These are phyloP conservation scores for Herpetotheres cachinnans DNA, from an alignment of 2,113 vertebrate genomes.

Conservation along the genomic window DNA sequence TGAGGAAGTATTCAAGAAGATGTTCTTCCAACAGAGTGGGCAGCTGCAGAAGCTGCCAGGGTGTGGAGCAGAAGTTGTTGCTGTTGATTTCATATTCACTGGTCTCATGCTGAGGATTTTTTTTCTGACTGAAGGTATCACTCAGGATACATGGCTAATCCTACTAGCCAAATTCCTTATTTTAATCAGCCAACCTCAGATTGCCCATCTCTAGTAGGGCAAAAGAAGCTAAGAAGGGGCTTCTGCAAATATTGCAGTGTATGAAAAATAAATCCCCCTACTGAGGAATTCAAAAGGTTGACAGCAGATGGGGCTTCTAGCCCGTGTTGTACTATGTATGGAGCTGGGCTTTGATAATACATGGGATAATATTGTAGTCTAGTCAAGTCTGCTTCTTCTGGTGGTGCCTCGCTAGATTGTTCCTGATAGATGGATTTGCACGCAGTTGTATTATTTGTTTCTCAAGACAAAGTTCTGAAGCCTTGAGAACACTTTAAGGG, in stretches of 20 bases:
- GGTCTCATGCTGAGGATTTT: not conserved
- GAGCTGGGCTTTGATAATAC: not conserved
- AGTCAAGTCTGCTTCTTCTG: not conserved
- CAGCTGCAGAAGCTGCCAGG: not conserved
- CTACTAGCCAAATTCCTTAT: not conserved
- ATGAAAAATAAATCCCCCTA: not conserved
- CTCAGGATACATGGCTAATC: not conserved
- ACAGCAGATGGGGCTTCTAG: constrained; percentile 4
- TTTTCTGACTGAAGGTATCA: not conserved
- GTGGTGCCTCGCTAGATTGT: not conserved
- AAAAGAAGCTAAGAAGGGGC: not conserved
- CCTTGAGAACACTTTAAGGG: not conserved
- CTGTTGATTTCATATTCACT: not conserved
- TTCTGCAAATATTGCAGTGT: not conserved
- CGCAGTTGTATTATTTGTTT: not conserved
- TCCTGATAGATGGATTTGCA: not conserved
- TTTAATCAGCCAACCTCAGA: not conserved
- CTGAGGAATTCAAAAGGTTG: not conserved
- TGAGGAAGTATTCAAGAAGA: not conserved
- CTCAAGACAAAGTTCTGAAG: not conserved
- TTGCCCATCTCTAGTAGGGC: not conserved
- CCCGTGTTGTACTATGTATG: not conserved
- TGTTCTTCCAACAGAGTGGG: not conserved
- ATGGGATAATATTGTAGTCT: not conserved
- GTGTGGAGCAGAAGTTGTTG: not conserved